Evolutionary conservation across 2,888 invertebrate species (phyloP), one percentile per base, ranked within the genome.

Genomic region (Agelastica alni): DNA sequence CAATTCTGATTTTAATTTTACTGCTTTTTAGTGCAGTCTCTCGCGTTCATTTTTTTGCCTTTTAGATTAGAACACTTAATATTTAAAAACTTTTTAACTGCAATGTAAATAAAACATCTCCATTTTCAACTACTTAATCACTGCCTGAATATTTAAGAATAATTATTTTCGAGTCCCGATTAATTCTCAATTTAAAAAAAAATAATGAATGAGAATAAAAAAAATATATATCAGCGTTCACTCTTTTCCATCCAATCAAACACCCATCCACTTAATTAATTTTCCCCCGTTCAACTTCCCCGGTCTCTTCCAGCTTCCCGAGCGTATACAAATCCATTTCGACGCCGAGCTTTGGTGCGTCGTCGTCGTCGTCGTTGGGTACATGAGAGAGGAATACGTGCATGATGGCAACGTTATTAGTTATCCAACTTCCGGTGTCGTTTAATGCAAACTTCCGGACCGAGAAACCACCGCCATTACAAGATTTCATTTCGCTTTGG

Each of bases 391-490:
- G 22, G 26, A 26, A 41, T 12, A 26, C 22, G 20, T 41, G 26
- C 12, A 26, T 20, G 44, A 32, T 44, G 44, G 18, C 32, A 44
- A 32, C 16, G 32, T 20, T 39, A 44, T 44, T 44, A 44, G 44
- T 44, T 44, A 31, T 20, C 44, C 44, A 17, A 20, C 44, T 20
- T 44, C 44, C 44, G 44, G 32, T 44, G 31, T 44, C 32, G 12
- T 44, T 44, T 44, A 32, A 44, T 13, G 43, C 17, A 30, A 12
- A 45, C 45, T 45, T 45, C 45, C 34, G 45, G 12, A 18, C 18
- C 34, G 32, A 20, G n/a, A 28, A 22, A 32, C 20, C 20, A 44
- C 32, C 44, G 44, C 22, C 20, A 45, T 45, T 45, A 34, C 22
- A 4, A 45, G 45, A 45, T 45, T 45, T 41, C 17, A 28, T 7